Base-by-base conservation (phyloP, 2,888 invertebrate species). In the Halictus ligatus region DNA sequence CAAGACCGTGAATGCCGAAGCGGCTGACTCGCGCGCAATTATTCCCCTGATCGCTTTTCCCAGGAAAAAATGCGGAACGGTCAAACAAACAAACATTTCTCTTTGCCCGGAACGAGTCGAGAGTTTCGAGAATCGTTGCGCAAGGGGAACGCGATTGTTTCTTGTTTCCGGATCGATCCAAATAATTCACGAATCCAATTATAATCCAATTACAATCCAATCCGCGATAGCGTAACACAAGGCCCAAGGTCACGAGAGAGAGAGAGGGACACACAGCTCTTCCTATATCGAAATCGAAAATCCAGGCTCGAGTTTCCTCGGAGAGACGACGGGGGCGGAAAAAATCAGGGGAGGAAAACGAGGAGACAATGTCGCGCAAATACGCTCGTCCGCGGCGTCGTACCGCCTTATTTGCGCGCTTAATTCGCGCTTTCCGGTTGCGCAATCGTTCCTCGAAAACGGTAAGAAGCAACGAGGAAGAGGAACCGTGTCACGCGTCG, bases 401-500 rank as follows among this genome's bases (percentile, higher is more conserved):
- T 10, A 12, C 7, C 13, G 21, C 13, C 40, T 48, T 76, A 74
- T 86, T 85, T 81, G 18, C 81, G 74, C 85, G 58, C 4, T 46
- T 72, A 76, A 78, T 86, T 81, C 50, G 50, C 76, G 43, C 73
- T 79, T 81, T 78, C 86, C 72, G 46, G 48, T 85, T 78, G 75
- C 25, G 80, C 58, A 81, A 85, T 29, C 29, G 72, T 46, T 43
- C 54, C 60, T 48, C 35, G 46, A 83, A 25, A 74, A 79, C 21
- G n/a, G n/a, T 50, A 64, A 72, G 2, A 35, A 69, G 50, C 8
- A 25, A 21, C 10, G n/a, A 60, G 25, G 21, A 46, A 35, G 35
- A 35, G 6, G 10, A 72, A n/a, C n/a, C 43, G 2, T 40, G 35
- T 0, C 21, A n/a, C 50, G 69, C 69, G 40, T 6, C 29, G 18